A percentile compares a stretch with the other conserved stretches of the same genome.
Conservation (phyloP, 2,113 vertebrate genomes). For the Malurus melanocephalus region DNA sequence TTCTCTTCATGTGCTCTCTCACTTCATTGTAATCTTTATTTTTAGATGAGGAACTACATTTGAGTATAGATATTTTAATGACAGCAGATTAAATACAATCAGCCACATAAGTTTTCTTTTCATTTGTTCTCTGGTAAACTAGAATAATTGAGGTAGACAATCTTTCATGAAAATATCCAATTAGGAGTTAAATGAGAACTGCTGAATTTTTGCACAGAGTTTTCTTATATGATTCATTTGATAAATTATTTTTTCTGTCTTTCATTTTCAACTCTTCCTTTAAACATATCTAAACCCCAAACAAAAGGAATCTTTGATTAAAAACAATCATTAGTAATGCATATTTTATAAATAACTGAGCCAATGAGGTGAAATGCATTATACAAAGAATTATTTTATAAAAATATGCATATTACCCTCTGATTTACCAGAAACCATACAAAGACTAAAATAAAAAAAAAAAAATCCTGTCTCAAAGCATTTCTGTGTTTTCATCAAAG, state of each 20-base stretch:
- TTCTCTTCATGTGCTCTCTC: background rate
- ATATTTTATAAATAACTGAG: background rate
- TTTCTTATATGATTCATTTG: slow-evolving; percentile 7
- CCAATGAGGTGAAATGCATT: background rate
- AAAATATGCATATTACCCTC: background rate
- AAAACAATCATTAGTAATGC: background rate
- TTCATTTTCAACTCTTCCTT: slow-evolving; percentile 2
- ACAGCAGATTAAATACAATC: background rate
- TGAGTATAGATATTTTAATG: background rate
- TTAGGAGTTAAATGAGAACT: background rate
- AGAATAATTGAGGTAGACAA: background rate
- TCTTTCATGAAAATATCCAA: background rate
- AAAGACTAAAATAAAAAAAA: background rate
- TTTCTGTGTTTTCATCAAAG: background rate
- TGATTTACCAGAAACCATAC: background rate
- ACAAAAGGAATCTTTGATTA: background rate
- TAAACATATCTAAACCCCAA: background rate
- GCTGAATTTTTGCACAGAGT: background rate
- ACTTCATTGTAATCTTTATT: background rate
- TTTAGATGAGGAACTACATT: background rate
- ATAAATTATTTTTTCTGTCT: slow-evolving; percentile 19
- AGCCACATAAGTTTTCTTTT: background rate
- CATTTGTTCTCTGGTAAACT: background rate
- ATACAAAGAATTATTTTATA: background rate
- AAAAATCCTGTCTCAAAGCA: background rate